A percentile compares a stretch with the other conserved stretches of the same genome.
Evolutionary conservation across 2,797 vertebrate genomes (phyloP).

Genomic region (Hoplostethus mediterraneus): DNA sequence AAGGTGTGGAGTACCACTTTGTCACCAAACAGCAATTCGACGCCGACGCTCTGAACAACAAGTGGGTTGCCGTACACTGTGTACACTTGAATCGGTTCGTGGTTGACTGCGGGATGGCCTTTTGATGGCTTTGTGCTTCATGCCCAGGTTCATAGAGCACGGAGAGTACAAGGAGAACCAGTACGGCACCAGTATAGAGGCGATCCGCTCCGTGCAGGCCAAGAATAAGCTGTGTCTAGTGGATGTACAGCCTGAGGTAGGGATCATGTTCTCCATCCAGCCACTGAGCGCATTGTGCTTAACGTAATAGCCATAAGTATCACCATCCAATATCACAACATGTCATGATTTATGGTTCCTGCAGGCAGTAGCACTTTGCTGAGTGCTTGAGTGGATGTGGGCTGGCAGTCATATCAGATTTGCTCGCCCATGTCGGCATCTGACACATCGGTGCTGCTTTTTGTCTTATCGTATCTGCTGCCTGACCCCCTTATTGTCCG

Average conservation of each 20-base stretch:
- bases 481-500: conserved; percentile 26
- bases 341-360: background rate
- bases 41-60: conserved; percentile 91
- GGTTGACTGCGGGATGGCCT: background rate
- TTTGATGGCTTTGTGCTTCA: background rate
- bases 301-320: background rate
- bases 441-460: conserved; percentile 7
- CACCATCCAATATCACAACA: conserved; percentile 1
- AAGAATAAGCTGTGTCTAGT: conserved; percentile 96
- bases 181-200: conserved; percentile 95
- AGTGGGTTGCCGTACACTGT: conserved; percentile 80
- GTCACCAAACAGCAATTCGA: conserved; percentile 95
- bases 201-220: conserved; percentile 92
- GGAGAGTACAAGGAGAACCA: conserved; percentile 96
- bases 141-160: conserved; percentile 92
- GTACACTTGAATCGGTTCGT: background rate
- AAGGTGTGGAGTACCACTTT: conserved; percentile 97
- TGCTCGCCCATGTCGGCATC: background rate
- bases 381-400: conserved; percentile 3
- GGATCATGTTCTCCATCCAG: conserved; percentile 17
- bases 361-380: conserved; percentile 22
- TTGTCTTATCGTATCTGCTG: background rate
- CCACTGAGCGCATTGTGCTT: conserved; percentile 1
- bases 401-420: conserved; percentile 15
- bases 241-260: conserved; percentile 95